Conservation (phyloP, 2,888 invertebrate genomes). For the Thereva unica region DNA sequence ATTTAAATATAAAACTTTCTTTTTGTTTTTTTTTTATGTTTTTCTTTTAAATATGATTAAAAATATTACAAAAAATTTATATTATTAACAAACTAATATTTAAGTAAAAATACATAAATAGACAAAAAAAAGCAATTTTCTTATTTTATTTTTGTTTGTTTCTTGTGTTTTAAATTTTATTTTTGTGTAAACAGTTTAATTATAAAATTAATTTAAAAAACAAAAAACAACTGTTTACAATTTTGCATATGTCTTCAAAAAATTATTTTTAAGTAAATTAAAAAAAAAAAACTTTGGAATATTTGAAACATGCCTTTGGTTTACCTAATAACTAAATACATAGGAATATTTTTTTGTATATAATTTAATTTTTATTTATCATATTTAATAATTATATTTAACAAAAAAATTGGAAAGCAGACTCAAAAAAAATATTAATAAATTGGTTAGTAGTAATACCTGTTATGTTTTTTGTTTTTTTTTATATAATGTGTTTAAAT, state of each 20-base stretch:
- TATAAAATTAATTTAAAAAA: background rate
- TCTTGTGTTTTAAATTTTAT: background rate
- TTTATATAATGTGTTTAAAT: background rate
- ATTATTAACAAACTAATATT: too few species aligned
- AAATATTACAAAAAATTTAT: constrained; percentile 24
- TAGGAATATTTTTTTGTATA: constrained; percentile 9
- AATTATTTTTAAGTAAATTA: constrained; percentile 6
- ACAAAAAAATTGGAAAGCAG: too few species aligned
- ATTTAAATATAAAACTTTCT: background rate
- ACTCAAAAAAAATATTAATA: too few species aligned
- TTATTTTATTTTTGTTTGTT: background rate
- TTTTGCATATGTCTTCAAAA: background rate
- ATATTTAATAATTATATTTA: background rate
- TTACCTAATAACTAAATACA: constrained; percentile 7
- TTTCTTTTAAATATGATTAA: constrained; percentile 16
- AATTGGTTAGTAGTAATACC: too few species aligned
- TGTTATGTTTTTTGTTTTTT: too few species aligned
- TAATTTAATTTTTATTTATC: constrained; percentile 3
- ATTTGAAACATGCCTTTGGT: constrained; percentile 39
- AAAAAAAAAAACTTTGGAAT: constrained; percentile 36
- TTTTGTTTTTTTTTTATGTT: constrained; percentile 1
- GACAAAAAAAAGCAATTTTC: too few species aligned
- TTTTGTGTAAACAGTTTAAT: background rate
- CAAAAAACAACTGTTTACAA: background rate
- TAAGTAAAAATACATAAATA: too few species aligned